Conservation (phyloP, 2,797 vertebrate genomes). For the Amblyopsis hoosieri region DNA sequence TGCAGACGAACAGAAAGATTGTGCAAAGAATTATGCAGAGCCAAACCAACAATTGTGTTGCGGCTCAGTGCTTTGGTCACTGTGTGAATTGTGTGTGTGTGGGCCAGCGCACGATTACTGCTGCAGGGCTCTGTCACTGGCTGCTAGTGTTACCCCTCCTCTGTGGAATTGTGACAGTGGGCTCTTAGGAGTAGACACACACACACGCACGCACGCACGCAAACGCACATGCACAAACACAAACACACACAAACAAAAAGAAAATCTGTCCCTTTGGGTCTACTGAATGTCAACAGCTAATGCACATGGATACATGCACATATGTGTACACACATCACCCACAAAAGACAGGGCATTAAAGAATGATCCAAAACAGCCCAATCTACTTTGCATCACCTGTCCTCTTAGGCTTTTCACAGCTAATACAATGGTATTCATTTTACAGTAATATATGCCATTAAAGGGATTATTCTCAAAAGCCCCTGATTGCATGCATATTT, state of each 20-base stretch:
- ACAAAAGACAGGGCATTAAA: background rate
- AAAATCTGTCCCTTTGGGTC: conserved; percentile 4
- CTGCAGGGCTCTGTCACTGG: conserved; percentile 38
- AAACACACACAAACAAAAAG: background rate
- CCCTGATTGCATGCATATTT: background rate
- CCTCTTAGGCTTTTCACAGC: background rate
- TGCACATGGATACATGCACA: background rate
- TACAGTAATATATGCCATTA: background rate
- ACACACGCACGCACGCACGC: conserved; percentile 10
- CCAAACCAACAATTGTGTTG: background rate
- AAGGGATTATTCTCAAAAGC: background rate
- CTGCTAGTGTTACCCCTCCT: conserved; percentile 14
- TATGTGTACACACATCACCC: background rate
- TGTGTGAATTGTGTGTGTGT: background rate
- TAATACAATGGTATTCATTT: background rate
- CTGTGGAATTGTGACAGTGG: conserved; percentile 20
- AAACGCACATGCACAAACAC: background rate
- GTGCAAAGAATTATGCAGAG: background rate
- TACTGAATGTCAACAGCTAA: background rate
- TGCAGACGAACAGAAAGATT: too few relatives aligned
- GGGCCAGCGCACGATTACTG: background rate
- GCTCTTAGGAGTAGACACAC: conserved; percentile 11
- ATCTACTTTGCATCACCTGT: background rate
- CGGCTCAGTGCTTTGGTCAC: conserved; percentile 7
- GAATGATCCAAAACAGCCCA: background rate